Evolutionary conservation across 2,797 vertebrate genomes (phyloP), one percentile per base, ranked within the genome.

Genomic region (Poeciliopsis turneri): DNA sequence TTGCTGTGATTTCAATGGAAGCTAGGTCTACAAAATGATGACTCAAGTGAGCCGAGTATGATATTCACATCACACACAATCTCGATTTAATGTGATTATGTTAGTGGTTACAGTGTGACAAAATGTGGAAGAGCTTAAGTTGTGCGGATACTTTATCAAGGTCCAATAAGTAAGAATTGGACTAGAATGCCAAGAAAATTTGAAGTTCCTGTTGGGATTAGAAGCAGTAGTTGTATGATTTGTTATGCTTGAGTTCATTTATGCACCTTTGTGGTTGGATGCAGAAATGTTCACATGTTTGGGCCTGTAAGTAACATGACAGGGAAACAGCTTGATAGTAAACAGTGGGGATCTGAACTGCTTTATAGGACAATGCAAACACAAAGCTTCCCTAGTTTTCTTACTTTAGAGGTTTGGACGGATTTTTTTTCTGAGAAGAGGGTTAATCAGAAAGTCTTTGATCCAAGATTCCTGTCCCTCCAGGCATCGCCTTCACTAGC

Each of bases 291-390:
- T 77, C 30, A 28, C 23, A 33, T 82, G 82, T 87, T 90, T 89
- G 90, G 88, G 88, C 78, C 86, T 16, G 6, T 49, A 91, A 77
- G 79, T 86, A 55, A 88, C 51, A n/a, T 91, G 92, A 92, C 90
- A 90, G 90, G 74, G 7, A 86, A 78, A 74, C 80, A 72, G 74
- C 79, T 92, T 80, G 1, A 77, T 88, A 85, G 86, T 87, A 93
- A 92, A 94, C 87, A 87, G 51, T 13, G 77, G 75, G 81, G 91
- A 76, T 86, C 78, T 82, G 82, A 90, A 90, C 92, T 73, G 79
- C 86, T 89, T 88, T 92, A 87, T 74, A 83, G 64, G 88, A 78
- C 89, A 51, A 74, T 23, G 30, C 61, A 82, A 88, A 86, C 73
- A 80, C 84, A 77, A 83, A 79, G 51, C 49, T 68, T 75, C 47